Evolutionary conservation across 2,797 vertebrate species (phyloP).

Genomic region (Rhynchonycteris naso): DNA sequence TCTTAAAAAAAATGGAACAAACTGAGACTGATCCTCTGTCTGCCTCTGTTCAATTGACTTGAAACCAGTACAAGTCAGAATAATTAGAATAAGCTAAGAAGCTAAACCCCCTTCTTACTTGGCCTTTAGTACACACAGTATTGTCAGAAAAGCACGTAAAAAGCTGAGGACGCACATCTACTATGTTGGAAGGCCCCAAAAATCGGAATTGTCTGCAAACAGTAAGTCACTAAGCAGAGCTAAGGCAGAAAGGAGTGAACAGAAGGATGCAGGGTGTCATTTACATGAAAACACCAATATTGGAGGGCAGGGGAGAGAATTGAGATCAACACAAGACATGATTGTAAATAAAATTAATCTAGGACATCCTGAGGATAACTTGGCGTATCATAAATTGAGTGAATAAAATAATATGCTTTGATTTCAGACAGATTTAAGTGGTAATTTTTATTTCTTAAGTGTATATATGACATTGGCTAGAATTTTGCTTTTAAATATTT

Average conservation of each 20-base stretch:
- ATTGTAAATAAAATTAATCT: not conserved
- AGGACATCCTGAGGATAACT: not conserved
- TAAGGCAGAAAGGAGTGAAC: constrained; percentile 18
- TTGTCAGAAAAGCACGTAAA: constrained; percentile 43
- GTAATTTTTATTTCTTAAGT: not conserved
- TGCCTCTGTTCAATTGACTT: constrained; percentile 60
- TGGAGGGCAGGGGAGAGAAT: not conserved
- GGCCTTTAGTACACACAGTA: constrained; percentile 13
- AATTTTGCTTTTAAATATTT: constrained; percentile 32
- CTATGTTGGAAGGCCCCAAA: not conserved
- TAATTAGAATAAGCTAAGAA: constrained; percentile 62
- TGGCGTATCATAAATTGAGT: not conserved
- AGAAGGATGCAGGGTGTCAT: not conserved
- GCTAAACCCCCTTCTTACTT: constrained; percentile 37
- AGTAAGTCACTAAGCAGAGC: constrained; percentile 62
- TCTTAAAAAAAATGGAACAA: constrained; percentile 40
- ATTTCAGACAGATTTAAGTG: not conserved
- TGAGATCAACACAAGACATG: not conserved
- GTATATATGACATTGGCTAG: not conserved
- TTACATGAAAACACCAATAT: not conserved
- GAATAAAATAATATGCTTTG: not conserved
- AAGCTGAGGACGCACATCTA: constrained; percentile 66
- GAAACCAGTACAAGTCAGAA: constrained; percentile 70
- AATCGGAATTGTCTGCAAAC: not conserved
- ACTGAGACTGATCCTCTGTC: constrained; percentile 53